A percentile compares a stretch with the other conserved stretches of the same genome.
Conservation (phyloP, 2,888 invertebrate genomes). For the Lamellibrachia satsuma region DNA sequence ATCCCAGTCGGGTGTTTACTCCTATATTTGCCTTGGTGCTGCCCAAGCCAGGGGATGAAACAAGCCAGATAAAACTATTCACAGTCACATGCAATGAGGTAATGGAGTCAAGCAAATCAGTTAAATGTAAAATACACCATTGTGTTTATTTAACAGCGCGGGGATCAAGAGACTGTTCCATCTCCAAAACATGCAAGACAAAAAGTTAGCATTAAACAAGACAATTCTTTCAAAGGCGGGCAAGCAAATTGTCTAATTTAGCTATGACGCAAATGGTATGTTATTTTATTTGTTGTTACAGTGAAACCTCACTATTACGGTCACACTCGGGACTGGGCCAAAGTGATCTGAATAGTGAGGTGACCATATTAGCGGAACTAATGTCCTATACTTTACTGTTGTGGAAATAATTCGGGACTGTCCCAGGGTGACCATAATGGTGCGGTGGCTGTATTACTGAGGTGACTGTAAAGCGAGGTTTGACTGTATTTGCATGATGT, state of each 20-base stretch:
- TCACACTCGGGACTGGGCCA: too few species aligned
- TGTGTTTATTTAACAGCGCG: background rate
- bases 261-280: background rate
- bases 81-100: constrained; percentile 9
- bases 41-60: background rate
- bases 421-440: too few species aligned
- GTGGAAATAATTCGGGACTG: too few species aligned
- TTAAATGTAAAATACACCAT: background rate
- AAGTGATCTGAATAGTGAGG: too few species aligned
- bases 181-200: background rate
- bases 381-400: too few species aligned
- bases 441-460: too few species aligned
- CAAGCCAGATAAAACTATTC: background rate
- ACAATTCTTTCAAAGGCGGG: background rate
- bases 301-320: too few species aligned
- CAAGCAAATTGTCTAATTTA: background rate
- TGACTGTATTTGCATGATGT: too few species aligned
- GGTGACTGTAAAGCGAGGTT: too few species aligned
- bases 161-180: background rate
- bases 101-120: background rate
- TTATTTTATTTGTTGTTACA: too few species aligned
- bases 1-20: background rate
- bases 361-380: too few species aligned
- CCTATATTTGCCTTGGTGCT: background rate
- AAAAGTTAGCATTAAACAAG: background rate